Evolutionary conservation across 1,140 invertebrate genomes (phyloP).

Genomic region (Ostrea edulis): DNA sequence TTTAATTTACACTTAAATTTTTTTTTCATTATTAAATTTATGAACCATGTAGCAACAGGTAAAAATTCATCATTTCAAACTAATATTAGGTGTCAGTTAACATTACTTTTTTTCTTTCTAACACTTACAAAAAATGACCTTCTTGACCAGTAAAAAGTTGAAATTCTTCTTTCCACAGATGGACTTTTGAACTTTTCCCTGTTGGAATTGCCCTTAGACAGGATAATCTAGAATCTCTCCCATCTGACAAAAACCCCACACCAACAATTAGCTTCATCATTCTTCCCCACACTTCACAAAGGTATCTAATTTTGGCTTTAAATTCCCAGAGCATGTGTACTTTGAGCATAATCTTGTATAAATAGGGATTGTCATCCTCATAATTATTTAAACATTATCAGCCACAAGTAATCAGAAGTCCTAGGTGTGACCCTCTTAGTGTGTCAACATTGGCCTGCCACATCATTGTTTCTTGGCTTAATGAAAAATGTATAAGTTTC

Average conservation of each 20-base stretch:
- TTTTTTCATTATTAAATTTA: too few species aligned
- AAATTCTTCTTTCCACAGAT: too few species aligned
- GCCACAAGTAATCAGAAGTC: conserved; percentile 30
- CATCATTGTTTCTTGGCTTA: not conserved
- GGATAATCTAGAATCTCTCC: not conserved
- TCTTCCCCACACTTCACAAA: conserved; percentile 29
- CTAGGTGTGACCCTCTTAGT: not conserved
- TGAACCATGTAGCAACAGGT: too few species aligned
- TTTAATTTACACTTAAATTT: too few species aligned
- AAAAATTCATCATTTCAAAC: too few species aligned
- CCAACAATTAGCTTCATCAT: conserved; percentile 13
- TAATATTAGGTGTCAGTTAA: too few species aligned
- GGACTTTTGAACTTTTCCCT: not conserved
- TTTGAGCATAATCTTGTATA: conserved; percentile 31
- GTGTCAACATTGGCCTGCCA: conserved; percentile 30
- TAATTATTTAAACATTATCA: not conserved
- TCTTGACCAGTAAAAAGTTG: too few species aligned
- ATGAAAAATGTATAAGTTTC: conserved; percentile 1
- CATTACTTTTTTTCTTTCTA: too few species aligned
- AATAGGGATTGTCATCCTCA: conserved; percentile 4
- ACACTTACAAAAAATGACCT: too few species aligned
- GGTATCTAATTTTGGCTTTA: conserved; percentile 33
- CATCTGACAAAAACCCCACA: not conserved
- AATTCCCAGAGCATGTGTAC: conserved; percentile 6
- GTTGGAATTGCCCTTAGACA: not conserved